These are phyloP conservation scores for Standfussiana lucernea DNA, from an alignment of 2,888 invertebrate species.

Conservation along the genomic window DNA sequence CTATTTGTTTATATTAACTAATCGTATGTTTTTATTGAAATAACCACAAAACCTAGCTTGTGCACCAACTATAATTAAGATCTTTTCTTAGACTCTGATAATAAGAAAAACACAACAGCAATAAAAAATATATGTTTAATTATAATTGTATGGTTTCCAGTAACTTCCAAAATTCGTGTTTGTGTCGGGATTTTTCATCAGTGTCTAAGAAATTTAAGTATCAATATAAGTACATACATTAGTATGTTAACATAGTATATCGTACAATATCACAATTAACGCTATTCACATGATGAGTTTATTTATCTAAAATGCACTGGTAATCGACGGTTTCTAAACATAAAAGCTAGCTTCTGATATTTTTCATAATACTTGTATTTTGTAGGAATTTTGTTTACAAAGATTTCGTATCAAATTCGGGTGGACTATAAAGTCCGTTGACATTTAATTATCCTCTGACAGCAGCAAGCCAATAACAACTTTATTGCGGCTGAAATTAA, in stretches of 20 bases:
- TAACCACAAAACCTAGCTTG: constrained; percentile 35
- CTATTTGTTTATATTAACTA: constrained; percentile 22
- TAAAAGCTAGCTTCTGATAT: background rate
- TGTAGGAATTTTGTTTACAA: background rate
- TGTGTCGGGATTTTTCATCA: background rate
- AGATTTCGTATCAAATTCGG: background rate
- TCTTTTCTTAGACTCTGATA: constrained; percentile 22
- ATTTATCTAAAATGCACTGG: constrained; percentile 50
- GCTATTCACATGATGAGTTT: constrained; percentile 34
- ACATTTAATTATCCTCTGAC: background rate
- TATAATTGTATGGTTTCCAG: background rate
- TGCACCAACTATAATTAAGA: constrained; percentile 38
- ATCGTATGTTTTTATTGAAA: constrained; percentile 20
- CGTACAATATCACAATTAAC: constrained; percentile 58
- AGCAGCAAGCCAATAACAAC: background rate
- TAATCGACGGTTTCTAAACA: background rate
- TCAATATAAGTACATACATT: constrained; percentile 54
- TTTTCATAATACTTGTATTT: constrained; percentile 5
- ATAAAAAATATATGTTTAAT: background rate
- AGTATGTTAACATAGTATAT: constrained; percentile 23
- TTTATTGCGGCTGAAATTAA: background rate
- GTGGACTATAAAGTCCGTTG: background rate
- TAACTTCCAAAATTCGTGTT: background rate
- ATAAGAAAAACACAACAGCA: background rate
- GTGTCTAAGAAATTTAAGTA: constrained; percentile 37